These are phyloP conservation scores for Saguinus imperator DNA, from an alignment of 2,113 vertebrate genomes.

Conservation along the genomic window DNA sequence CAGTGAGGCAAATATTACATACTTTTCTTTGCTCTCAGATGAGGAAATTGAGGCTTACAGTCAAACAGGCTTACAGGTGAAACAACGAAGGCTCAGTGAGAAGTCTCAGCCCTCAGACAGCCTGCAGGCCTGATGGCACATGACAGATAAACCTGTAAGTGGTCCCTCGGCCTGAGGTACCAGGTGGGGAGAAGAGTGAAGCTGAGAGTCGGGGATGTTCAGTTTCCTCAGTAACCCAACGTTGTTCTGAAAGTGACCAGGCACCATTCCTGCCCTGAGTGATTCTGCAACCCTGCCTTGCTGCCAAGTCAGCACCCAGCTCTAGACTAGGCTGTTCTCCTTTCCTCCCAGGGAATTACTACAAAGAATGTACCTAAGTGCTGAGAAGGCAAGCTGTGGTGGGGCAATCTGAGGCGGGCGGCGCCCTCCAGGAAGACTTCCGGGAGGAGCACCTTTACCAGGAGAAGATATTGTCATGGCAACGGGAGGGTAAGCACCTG, in stretches of 20 bases:
- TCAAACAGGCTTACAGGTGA: not conserved
- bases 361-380: conserved; percentile 68
- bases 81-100: not conserved
- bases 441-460: not conserved
- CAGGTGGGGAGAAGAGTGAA: not conserved
- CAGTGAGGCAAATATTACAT: not conserved
- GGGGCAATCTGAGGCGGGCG: conserved; percentile 70
- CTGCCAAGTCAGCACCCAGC: conserved; percentile 72
- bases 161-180: not conserved
- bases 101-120: not conserved
- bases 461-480: not conserved
- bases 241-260: conserved; percentile 57
- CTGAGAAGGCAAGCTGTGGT: conserved; percentile 70
- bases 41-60: not conserved
- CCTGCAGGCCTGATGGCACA: not conserved
- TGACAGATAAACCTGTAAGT: not conserved
- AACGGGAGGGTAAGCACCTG: not conserved
- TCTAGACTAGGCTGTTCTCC: conserved; percentile 34
- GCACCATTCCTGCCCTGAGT: conserved; percentile 65
- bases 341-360: conserved; percentile 65
- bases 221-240: conserved; percentile 24
- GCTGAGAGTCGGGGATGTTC: not conserved
- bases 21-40: not conserved
- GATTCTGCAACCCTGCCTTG: conserved; percentile 49
- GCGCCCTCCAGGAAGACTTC: conserved; percentile 69